phyloP scores from a whole-genome alignment of 1,140 invertebrate genomes.

The Amphibalanus amphitrite region DNA sequence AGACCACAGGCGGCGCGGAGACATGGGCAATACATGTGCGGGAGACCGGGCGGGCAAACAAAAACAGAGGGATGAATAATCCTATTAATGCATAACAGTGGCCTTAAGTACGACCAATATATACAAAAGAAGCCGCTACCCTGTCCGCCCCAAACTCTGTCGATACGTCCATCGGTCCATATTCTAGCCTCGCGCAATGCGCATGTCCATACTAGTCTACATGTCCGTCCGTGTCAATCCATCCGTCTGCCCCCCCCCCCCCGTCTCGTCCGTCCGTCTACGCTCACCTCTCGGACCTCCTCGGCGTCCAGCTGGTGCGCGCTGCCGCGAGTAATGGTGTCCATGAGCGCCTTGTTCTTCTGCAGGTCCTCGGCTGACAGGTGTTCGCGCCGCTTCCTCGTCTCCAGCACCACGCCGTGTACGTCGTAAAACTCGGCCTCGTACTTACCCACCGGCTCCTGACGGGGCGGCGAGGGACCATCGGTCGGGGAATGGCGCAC shows the following conservation, averaged over 20 bases:
- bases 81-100: neutral
- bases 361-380: slow-evolving; percentile 83
- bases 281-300: neutral
- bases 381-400: slow-evolving; percentile 85
- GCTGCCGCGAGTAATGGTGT: slow-evolving; percentile 71
- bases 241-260: neutral
- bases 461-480: slow-evolving; percentile 15
- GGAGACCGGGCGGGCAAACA: too few relatives aligned
- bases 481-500: neutral
- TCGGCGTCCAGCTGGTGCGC: slow-evolving; percentile 25
- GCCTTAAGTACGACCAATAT: neutral
- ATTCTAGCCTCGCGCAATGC: neutral
- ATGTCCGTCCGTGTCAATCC: neutral
- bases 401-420: slow-evolving; percentile 78
- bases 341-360: slow-evolving; percentile 90
- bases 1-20: too few relatives aligned
- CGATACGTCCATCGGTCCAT: neutral
- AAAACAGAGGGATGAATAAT: too few relatives aligned
- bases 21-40: too few relatives aligned
- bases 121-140: too few relatives aligned
- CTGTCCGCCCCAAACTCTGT: neutral
- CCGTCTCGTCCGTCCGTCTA: neutral
- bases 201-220: too few relatives aligned
- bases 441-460: slow-evolving; percentile 83
- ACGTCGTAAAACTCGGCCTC: slow-evolving; percentile 85